Base-by-base conservation (phyloP, 2,888 invertebrate genomes). In the Dorcus hopei region DNA sequence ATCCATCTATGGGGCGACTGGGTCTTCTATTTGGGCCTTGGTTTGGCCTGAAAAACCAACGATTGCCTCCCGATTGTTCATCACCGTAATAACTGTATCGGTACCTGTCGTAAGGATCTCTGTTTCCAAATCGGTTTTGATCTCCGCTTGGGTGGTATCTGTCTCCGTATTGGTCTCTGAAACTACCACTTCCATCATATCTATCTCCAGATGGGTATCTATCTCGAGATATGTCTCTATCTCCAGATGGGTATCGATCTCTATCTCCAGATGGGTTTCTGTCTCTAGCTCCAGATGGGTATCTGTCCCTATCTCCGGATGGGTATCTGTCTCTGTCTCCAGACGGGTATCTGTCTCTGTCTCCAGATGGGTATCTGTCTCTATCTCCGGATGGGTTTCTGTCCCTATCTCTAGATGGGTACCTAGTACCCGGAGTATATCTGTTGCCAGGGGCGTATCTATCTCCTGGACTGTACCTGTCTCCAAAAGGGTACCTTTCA, bases 341-440 rank as follows among this genome's bases (percentile, higher is more conserved):
- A 38, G 61, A 49, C 38, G 56, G 51, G 19, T 58, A 57, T 52
- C 55, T 65, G 59, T 64, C 65, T 47, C 62, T 33, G 5, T 33
- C 26, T 33, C 26, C 26, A 1, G 26, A 7, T 33, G 5, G 26
- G 7, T 33, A 33, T 33, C 26, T 33, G 7, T 33, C 26, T 1
- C 72, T 70, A 53, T 77, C 76, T 9, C 47, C 58, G 3, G 83
- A 82, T 3, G 79, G 78, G 64, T 82, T 83, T 69, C 82, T 80
- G 64, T 80, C 83, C 80, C 70, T 81, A 61, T 65, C 65, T 43
- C 62, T 52, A 47, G 64, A 64, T 49, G 59, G 50, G 54, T 43
- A 56, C 0, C 57, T 67, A 45, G 64, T 63, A 23, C 69, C 68
- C 38, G 56, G 51, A 19, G 54, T 64, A 60, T 64, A 64, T 47